Base-by-base conservation (phyloP, 1,140 invertebrate species). In the Drosophila pallidifrons region DNA sequence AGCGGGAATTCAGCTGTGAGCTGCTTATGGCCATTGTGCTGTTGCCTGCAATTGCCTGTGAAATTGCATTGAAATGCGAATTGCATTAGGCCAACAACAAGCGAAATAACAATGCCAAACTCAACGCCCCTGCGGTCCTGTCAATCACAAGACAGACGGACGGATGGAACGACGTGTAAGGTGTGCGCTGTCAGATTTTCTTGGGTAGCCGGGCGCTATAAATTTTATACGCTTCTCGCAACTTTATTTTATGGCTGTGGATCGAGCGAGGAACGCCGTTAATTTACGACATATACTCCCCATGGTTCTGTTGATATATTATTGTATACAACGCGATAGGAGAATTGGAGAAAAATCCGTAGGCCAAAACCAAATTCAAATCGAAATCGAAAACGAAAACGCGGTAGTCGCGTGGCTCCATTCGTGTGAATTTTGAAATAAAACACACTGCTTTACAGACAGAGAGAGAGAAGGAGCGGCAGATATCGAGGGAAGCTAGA, bases 221-320 rank as follows among this genome's bases (percentile, higher is more conserved):
- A 85, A 89, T 89, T 89, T 89, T 89, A 89, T 89, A 89, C 85
- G 85, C 81, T 89, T 83, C 86, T 89, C 71, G 85, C 89, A 89
- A 89, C 85, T 89, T 89, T 89, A 89, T 85, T 89, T 88, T 88
- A 87, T 87, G 83, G 65, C 65, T 73, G 79, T 75, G 47, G 60
- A 72, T 67, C 60, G 54, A 15, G 80, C 72, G 43, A 72, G 71
- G 75, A 89, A 89, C 85, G 85, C 83, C 85, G 88, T 91, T 91
- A 91, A 91, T 91, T 91, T 91, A 91, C 88, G 88, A 91, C 80
- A 91, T 91, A 75, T 91, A 91, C 88, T 91, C 88, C 88, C 88
- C 82, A 88, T 81, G 82, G 87, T 64, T 75, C 73, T 52, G 32
- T 57, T 57, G 54, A 41, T 57, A 76, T 80, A 75, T 68, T 80